Percentiles rank a stretch among this genome's conserved stretches.
These are phyloP conservation scores for Archaeoteleia sp. DNA, from an alignment of 2,888 invertebrate genomes.

Conservation along the genomic window DNA sequence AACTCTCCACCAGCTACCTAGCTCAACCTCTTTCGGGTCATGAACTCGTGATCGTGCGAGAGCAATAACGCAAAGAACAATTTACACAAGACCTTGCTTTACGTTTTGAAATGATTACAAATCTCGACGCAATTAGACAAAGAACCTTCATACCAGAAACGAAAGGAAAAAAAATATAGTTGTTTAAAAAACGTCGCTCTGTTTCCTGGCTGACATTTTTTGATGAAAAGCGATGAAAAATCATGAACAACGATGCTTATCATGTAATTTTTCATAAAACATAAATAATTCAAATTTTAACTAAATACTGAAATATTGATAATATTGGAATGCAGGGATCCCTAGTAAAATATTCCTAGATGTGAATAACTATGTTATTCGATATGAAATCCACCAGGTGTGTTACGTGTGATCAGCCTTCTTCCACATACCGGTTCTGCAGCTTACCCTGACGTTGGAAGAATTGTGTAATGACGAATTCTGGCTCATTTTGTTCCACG, in stretches of 20 bases:
- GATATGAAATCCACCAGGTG: constrained; percentile 12
- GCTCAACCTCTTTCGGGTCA: constrained; percentile 20
- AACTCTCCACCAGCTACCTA: no score
- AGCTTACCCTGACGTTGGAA: constrained; percentile 12
- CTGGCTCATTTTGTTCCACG: constrained; percentile 21
- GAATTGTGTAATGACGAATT: constrained; percentile 30
- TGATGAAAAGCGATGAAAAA: no score
- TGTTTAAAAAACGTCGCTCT: no score
- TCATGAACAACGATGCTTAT: no score
- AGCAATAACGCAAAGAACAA: constrained; percentile 51
- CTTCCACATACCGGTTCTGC: constrained; percentile 23
- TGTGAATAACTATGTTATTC: constrained; percentile 9
- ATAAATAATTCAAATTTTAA: no score
- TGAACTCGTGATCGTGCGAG: constrained; percentile 40
- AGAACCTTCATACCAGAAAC: constrained; percentile 48
- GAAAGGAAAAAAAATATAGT: no score
- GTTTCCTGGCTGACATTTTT: no score
- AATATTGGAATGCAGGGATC: no score
- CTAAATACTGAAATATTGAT: no score
- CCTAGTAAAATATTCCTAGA: no score
- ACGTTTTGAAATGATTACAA: constrained; percentile 52
- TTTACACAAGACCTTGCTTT: constrained; percentile 51
- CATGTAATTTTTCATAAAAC: no score
- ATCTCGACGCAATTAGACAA: constrained; percentile 54
- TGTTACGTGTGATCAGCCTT: constrained; percentile 15